These are phyloP conservation scores for Apostichopus parvimensis DNA, from an alignment of 35 echinoderm and acorn worm species.

Conservation along the genomic window DNA sequence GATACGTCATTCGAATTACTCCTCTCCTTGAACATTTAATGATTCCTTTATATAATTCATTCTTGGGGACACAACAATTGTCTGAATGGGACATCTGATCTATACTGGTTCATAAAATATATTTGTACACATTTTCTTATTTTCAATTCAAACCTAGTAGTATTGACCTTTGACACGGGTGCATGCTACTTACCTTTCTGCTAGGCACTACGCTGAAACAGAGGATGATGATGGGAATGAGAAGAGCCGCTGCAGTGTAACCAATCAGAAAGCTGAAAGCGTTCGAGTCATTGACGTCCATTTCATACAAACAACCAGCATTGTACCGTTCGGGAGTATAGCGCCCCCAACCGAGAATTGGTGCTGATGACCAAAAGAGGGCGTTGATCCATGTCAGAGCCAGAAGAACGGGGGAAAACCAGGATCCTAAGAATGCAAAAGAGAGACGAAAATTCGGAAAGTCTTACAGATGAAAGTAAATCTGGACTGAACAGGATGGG, in stretches of 20 bases:
- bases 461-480: neutral
- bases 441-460: neutral
- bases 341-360: conserved; percentile 75
- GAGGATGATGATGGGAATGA: conserved; percentile 59
- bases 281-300: conserved; percentile 14
- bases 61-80: too few species aligned
- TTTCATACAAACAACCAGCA: conserved; percentile 68
- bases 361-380: conserved; percentile 74
- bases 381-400: conserved; percentile 65
- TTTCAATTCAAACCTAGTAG: too few species aligned
- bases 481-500: too few species aligned
- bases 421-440: neutral
- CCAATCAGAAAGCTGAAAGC: conserved; percentile 55
- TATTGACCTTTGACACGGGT: too few species aligned
- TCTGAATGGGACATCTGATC: too few species aligned
- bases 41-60: too few species aligned
- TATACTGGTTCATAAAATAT: too few species aligned
- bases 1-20: too few species aligned
- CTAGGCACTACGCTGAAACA: neutral
- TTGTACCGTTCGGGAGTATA: conserved; percentile 69
- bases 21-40: too few species aligned
- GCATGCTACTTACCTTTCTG: neutral
- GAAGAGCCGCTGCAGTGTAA: conserved; percentile 17
- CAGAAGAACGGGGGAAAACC: neutral
- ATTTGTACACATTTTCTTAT: too few species aligned